Percentiles rank a stretch among this genome's conserved stretches.
Conservation (phyloP, 2,888 invertebrate genomes). For the Corythucha ciliata region DNA sequence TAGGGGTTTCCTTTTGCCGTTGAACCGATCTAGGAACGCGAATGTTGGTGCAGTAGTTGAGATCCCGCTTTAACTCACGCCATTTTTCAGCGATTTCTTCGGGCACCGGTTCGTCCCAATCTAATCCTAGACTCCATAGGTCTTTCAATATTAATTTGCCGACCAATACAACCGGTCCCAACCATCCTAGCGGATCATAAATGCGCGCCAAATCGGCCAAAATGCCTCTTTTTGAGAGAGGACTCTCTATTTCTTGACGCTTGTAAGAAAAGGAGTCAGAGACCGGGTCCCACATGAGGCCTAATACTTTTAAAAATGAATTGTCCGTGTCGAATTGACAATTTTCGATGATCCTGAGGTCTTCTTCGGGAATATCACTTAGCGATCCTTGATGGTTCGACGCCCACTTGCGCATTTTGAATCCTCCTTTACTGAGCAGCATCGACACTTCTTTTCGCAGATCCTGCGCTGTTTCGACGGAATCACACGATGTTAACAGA, state of each 20-base stretch:
- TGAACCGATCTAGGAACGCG: too few relatives aligned
- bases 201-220: slow-evolving; percentile 18
- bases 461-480: slow-evolving; percentile 8
- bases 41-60: too few relatives aligned
- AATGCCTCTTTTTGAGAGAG: slow-evolving; percentile 19
- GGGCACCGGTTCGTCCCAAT: slow-evolving; percentile 32
- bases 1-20: neutral
- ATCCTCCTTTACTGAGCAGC: slow-evolving; percentile 19
- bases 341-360: too few relatives aligned
- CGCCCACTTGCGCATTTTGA: slow-evolving; percentile 21
- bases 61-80: slow-evolving; percentile 8
- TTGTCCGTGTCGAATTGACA: too few relatives aligned
- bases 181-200: slow-evolving; percentile 33
- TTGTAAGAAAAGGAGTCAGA: slow-evolving; percentile 25
- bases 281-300: slow-evolving; percentile 27
- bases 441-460: slow-evolving; percentile 14
- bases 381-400: slow-evolving; percentile 5
- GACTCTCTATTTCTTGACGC: neutral
- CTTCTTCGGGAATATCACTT: neutral
- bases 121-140: slow-evolving; percentile 27
- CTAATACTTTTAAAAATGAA: slow-evolving; percentile 26
- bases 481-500: slow-evolving; percentile 11
- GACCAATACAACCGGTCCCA: too few relatives aligned
- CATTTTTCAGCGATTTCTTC: neutral
- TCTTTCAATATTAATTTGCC: slow-evolving; percentile 31